Conservation (phyloP, 2,113 vertebrate genomes). For the Alethe castanea region DNA sequence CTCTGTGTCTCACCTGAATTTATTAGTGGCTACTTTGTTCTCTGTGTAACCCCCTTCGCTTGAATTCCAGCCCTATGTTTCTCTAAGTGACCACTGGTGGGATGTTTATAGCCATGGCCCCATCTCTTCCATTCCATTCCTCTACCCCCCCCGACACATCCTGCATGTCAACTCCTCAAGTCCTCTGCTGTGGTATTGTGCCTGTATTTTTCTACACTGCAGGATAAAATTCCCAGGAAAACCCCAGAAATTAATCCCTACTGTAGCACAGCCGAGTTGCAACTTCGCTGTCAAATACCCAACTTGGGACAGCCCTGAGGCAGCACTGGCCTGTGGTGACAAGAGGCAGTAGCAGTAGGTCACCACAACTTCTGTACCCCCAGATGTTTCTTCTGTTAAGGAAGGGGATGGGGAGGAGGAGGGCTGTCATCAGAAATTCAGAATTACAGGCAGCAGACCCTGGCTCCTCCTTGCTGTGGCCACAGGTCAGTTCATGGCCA, state of each 20-base stretch:
- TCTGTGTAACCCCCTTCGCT: not conserved
- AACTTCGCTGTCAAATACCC: not conserved
- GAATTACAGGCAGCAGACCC: not conserved
- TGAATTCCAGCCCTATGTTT: not conserved
- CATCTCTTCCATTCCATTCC: not conserved
- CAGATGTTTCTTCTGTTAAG: not conserved
- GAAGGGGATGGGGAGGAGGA: not conserved
- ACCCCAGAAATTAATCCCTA: rapidly evolving
- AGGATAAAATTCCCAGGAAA: not conserved
- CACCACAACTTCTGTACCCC: not conserved
- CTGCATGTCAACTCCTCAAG: not conserved
- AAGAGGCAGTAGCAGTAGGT: not conserved
- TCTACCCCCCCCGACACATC: rapidly evolving
- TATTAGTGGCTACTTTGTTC: not conserved
- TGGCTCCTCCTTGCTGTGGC: not conserved
- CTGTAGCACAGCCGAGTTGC: rapidly evolving
- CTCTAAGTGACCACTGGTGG: rapidly evolving
- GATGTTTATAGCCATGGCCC: not conserved
- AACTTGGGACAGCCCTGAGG: not conserved
- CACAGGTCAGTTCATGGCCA: not conserved
- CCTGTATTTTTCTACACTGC: not conserved
- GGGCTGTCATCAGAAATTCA: not conserved
- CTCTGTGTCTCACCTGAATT: not conserved
- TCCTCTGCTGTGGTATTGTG: not conserved
- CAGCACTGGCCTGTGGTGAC: too few relatives aligned